Percentiles rank a stretch among this genome's conserved stretches.
These are phyloP conservation scores for Zelleria hepariella DNA, from an alignment of 2,888 invertebrate genomes.

Conservation along the genomic window DNA sequence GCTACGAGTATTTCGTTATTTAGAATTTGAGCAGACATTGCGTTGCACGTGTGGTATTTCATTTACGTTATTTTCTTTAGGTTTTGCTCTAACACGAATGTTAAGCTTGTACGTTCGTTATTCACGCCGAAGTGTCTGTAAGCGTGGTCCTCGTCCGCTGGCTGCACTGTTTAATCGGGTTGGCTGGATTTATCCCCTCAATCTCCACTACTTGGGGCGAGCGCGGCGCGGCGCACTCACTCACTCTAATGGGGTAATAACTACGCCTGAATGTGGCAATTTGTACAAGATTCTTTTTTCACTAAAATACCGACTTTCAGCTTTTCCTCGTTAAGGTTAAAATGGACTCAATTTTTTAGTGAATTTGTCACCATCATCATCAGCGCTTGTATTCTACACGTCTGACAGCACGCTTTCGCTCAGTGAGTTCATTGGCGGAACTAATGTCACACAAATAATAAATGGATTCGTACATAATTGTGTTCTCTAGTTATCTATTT, in stretches of 20 bases:
- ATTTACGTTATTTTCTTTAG: too few relatives aligned
- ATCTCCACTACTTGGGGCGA: constrained; percentile 34
- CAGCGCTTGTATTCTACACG: not conserved
- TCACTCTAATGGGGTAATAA: constrained; percentile 55
- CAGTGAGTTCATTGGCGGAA: not conserved
- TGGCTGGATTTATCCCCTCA: constrained; percentile 42
- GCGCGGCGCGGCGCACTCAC: constrained; percentile 26
- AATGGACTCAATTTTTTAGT: not conserved
- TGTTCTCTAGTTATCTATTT: not conserved
- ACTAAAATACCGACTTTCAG: constrained; percentile 19
- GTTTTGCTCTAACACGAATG: too few relatives aligned
- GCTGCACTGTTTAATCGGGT: constrained; percentile 21
- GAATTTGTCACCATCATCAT: not conserved
- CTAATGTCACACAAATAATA: too few relatives aligned
- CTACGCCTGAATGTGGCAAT: constrained; percentile 49
- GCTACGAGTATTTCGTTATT: too few relatives aligned
- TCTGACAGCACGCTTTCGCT: not conserved
- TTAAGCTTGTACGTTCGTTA: too few relatives aligned
- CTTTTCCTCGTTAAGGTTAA: not conserved
- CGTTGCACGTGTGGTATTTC: too few relatives aligned
- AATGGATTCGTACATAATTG: not conserved
- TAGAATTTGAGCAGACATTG: too few relatives aligned
- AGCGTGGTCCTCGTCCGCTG: not conserved
- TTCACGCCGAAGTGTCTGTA: not conserved
- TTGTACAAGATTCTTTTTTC: constrained; percentile 42